Base-by-base conservation (phyloP, 2,113 vertebrate genomes). In the Hyla sarda region DNA sequence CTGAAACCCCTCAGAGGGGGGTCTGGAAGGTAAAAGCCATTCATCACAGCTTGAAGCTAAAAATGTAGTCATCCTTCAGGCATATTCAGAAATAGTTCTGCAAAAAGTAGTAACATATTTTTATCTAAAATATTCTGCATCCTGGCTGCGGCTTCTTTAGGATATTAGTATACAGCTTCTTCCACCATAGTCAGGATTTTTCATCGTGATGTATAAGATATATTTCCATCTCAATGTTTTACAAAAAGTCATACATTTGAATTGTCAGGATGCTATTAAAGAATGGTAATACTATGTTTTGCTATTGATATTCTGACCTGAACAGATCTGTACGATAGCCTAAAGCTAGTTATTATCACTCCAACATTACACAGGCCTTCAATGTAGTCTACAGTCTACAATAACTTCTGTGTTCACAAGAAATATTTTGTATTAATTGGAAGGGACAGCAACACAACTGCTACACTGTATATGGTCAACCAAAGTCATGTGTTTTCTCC, bases 1-100 rank as follows among this genome's bases (percentile, higher is more conserved):
- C 71, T 28, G 69, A 83, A 72, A 83, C 71, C 30, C 60, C 82
- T 47, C 69, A 60, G 50, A 45, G 34, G 50, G 82, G 23, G 28
- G 69, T 56, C 50, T 28, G 50, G 16, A 58, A 83, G 52, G 32
- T 34, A 21, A 16, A 74, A 28, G 67, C 14, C 69, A 52, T 71
- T 56, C 28, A 73, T 74, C 48, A 58, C 25, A 73, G 69, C 21
- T 54, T 34, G 28, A 72, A 54, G 28, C 6, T 13, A 17, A 56
- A 73, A 17, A 76, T 52, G 25, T 52, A 9, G n/a, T 30, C 45
- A 17, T 28, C 47, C 48, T 76, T 16, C 13, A 76, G 47, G 48
- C n/a, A 52, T 52, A 52, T 52, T 30, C 9, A 76, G 45, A 76
- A 52, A 30, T 2, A 76, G 28, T 4, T 17, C 73, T 16, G 5